phyloP scores from a whole-genome alignment of 2,797 vertebrate species.

The Tamandua tetradactyla region DNA sequence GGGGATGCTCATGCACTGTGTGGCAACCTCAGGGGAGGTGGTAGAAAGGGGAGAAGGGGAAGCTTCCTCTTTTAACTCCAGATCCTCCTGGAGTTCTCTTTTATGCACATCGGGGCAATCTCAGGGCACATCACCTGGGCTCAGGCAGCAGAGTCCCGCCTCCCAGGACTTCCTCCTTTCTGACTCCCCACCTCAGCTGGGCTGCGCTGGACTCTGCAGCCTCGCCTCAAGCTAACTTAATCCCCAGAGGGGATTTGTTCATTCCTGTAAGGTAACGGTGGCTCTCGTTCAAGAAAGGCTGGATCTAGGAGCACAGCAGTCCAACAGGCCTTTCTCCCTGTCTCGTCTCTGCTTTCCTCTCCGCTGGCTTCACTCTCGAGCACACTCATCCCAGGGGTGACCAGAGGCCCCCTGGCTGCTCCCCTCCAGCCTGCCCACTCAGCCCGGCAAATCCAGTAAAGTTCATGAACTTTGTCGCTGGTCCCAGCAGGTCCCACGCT shows the following conservation, averaged over 20 bases:
- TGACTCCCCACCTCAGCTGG: neutral
- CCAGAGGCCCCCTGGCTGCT: neutral
- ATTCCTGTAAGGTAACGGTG: neutral
- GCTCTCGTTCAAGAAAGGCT: neutral
- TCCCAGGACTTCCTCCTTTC: neutral
- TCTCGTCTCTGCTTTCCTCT: neutral
- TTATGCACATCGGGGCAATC: neutral
- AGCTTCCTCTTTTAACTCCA: neutral
- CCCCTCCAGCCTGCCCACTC: neutral
- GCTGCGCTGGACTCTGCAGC: neutral
- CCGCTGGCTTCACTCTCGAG: neutral
- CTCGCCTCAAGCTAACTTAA: neutral
- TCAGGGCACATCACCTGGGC: neutral
- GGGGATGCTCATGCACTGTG: neutral
- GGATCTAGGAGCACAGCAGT: neutral
- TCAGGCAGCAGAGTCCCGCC: neutral
- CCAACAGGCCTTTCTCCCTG: neutral
- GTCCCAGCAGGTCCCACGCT: neutral
- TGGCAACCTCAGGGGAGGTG: neutral
- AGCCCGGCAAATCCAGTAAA: neutral
- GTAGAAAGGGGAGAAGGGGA: neutral
- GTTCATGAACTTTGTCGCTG: neutral
- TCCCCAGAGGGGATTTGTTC: neutral
- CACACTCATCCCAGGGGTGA: neutral
- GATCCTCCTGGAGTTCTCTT: neutral